Base-by-base conservation (phyloP, 2,888 invertebrate genomes). In the Clitarchus hookeri region DNA sequence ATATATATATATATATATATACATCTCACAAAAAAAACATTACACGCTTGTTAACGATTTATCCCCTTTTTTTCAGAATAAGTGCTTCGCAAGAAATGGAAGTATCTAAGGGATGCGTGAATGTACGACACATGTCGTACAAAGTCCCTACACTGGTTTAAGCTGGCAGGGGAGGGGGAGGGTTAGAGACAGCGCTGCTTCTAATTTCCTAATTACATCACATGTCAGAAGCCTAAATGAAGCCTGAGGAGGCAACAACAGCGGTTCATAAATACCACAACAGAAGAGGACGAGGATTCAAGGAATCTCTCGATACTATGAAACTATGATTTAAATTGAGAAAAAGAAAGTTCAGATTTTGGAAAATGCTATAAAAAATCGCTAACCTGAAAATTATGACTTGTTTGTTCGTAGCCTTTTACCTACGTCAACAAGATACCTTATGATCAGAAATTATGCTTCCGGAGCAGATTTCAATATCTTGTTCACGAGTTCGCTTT, bases 401-500 rank as follows among this genome's bases (percentile, higher is more conserved):
- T 65, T 65, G 65, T 23, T n/a, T n/a, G n/a, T n/a, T n/a, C n/a
- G n/a, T n/a, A n/a, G 65, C 6, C 19, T 65, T 65, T 65, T 65
- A 23, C 65, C 8, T 65, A 65, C 65, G 16, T 65, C 19, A 65
- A 16, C 11, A 65, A 65, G 23, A 65, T 65, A 16, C 65, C 23
- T 23, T 6, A 65, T 16, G 65, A 65, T 65, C 65, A 65, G 65
- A 65, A 65, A 65, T n/a, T 65, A 65, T 23, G 65, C 65, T 65
- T 65, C n/a, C 19, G 65, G n/a, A 65, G 65, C 65, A 65, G 65
- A 6, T 6, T 65, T 65, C 65, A 65, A 65, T 0, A 65, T 65
- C 65, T 65, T 16, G 65, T 65, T 65, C 65, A 65, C 65, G 65
- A 65, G 65, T 65, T 65, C n/a, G 65, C 65, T 65, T 65, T n/a